These are phyloP conservation scores for Psittacus erithacus DNA, from an alignment of 2,113 vertebrate species.

Conservation along the genomic window DNA sequence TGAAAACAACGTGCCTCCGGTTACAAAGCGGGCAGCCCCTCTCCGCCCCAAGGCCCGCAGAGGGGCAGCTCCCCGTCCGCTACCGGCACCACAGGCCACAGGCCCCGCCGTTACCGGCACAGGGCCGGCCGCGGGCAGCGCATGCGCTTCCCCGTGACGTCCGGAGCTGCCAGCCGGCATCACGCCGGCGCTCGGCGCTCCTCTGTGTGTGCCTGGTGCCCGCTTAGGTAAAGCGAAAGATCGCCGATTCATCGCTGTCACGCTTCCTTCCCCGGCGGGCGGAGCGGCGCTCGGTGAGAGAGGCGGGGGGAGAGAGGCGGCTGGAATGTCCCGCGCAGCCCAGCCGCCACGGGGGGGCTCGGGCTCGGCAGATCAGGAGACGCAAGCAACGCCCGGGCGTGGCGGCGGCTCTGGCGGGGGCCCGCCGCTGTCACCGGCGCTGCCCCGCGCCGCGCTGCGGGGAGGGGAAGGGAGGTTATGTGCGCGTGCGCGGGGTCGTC, in stretches of 20 bases:
- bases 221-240: background rate
- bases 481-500: background rate
- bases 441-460: too few relatives aligned
- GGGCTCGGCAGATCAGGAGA: background rate
- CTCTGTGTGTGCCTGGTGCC: background rate
- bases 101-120: too few relatives aligned
- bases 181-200: background rate
- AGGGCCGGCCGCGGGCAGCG: background rate
- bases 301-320: too few relatives aligned
- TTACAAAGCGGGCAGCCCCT: background rate
- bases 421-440: too few relatives aligned
- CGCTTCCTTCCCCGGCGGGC: background rate
- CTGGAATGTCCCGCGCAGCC: too few relatives aligned
- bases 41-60: accelerated
- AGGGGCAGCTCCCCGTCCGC: background rate
- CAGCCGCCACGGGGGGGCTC: background rate
- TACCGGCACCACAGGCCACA: background rate
- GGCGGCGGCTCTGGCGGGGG: too few relatives aligned
- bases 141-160: background rate
- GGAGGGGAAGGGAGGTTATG: too few relatives aligned
- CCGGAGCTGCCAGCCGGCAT: accelerated
- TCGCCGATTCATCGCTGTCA: background rate
- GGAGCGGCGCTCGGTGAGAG: background rate
- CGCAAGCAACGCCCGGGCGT: background rate
- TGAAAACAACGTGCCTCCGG: too few relatives aligned